These are phyloP conservation scores for Julus scanicus DNA, from an alignment of 2,888 invertebrate genomes.

Conservation along the genomic window DNA sequence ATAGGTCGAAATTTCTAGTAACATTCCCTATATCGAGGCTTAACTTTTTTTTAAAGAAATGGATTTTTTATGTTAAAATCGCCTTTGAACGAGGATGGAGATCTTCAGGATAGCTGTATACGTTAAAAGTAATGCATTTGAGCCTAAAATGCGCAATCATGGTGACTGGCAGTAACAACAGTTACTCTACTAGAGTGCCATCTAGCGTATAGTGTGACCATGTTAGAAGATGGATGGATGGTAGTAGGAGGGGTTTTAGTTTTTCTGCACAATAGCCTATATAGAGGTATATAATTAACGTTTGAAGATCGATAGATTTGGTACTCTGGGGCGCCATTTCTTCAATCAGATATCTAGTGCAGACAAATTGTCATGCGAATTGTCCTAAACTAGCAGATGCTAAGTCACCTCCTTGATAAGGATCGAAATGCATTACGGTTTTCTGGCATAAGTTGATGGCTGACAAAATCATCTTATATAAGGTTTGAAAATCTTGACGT, in stretches of 20 bases:
- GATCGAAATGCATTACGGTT: neutral
- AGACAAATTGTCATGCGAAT: constrained; percentile 25
- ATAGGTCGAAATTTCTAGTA: neutral
- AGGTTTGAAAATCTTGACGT: neutral
- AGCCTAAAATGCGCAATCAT: neutral
- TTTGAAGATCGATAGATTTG: constrained; percentile 8
- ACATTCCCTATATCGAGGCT: neutral
- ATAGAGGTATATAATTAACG: neutral
- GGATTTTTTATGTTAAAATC: neutral
- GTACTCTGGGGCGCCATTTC: neutral
- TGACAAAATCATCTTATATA: neutral
- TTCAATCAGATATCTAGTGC: neutral
- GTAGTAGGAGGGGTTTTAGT: neutral
- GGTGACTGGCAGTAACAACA: neutral
- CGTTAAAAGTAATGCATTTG: neutral
- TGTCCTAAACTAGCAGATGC: neutral
- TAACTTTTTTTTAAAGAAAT: neutral
- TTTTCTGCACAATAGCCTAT: neutral
- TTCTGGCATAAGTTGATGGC: neutral
- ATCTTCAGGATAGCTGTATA: neutral
- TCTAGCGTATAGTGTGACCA: neutral
- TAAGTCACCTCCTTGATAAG: neutral
- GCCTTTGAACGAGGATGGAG: neutral
- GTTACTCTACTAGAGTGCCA: neutral
- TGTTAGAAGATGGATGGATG: neutral